These are phyloP conservation scores for Drosophila repleta DNA, from an alignment of 1,140 invertebrate genomes.

Conservation along the genomic window DNA sequence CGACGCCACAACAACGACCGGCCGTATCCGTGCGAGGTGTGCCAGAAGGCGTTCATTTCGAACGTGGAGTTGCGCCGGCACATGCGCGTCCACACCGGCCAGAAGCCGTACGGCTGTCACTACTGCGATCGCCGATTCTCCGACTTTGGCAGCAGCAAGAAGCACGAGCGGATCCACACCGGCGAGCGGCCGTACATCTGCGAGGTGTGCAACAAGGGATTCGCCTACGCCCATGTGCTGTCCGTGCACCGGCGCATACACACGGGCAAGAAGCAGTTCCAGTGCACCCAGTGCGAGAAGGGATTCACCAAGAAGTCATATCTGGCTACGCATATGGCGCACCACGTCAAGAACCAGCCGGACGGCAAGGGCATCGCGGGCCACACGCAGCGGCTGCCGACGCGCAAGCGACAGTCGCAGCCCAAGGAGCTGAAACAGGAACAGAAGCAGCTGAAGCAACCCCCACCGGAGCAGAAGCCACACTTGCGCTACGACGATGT, in stretches of 20 bases:
- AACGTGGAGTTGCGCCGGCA: slow-evolving; percentile 80
- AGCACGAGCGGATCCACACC: slow-evolving; percentile 90
- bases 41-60: slow-evolving; percentile 80
- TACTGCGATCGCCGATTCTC: slow-evolving; percentile 89
- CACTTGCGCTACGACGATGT: slow-evolving; percentile 11
- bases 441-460: background rate
- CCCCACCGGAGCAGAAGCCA: background rate
- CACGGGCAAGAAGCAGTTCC: slow-evolving; percentile 87
- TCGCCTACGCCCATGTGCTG: slow-evolving; percentile 88
- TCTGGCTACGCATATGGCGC: slow-evolving; percentile 72
- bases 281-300: slow-evolving; percentile 75
- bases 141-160: slow-evolving; percentile 86
- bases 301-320: slow-evolving; percentile 82
- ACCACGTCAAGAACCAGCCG: slow-evolving; percentile 39
- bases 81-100: slow-evolving; percentile 80
- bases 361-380: background rate
- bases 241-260: slow-evolving; percentile 87
- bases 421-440: slow-evolving; percentile 5
- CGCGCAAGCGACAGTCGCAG: slow-evolving; percentile 27
- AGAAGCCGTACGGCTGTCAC: slow-evolving; percentile 88
- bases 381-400: slow-evolving; percentile 20
- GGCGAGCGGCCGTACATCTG: slow-evolving; percentile 91
- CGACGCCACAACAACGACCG: slow-evolving; percentile 77
- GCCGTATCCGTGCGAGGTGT: slow-evolving; percentile 76
- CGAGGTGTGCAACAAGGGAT: slow-evolving; percentile 88